Evolutionary conservation across 2,888 invertebrate species (phyloP).

Genomic region (Mantis religiosa): DNA sequence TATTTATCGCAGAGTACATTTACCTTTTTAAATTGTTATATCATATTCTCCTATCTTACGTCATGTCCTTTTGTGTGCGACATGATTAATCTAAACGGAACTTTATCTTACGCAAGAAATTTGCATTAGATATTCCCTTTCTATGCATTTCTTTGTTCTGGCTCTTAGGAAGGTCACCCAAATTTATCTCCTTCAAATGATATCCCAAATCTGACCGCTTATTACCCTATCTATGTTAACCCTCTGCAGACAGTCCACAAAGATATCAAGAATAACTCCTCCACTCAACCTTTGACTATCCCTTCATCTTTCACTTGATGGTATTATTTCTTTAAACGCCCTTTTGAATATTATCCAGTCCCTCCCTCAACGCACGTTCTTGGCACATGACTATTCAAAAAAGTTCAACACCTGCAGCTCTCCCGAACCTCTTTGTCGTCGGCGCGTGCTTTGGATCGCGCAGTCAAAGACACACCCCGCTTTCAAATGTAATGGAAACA

Average conservation of each 20-base stretch:
- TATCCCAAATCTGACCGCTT: no score
- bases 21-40: no score
- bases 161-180: no score
- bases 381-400: not conserved
- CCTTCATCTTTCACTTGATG: not conserved
- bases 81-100: no score
- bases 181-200: no score
- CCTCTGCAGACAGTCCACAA: not conserved
- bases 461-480: not conserved
- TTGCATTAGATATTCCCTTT: no score
- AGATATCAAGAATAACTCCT: not conserved
- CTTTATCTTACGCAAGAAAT: no score
- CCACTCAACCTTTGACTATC: not conserved
- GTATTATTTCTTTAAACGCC: not conserved
- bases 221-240: no score
- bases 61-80: no score
- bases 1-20: no score
- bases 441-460: not conserved
- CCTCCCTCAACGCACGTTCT: not conserved
- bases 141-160: no score
- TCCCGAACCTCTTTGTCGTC: not conserved
- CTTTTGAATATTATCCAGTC: not conserved
- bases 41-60: no score
- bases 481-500: not conserved
- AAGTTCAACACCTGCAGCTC: not conserved